Evolutionary conservation across 2,888 invertebrate species (phyloP).

Genomic region (Galeruca laticollis): DNA sequence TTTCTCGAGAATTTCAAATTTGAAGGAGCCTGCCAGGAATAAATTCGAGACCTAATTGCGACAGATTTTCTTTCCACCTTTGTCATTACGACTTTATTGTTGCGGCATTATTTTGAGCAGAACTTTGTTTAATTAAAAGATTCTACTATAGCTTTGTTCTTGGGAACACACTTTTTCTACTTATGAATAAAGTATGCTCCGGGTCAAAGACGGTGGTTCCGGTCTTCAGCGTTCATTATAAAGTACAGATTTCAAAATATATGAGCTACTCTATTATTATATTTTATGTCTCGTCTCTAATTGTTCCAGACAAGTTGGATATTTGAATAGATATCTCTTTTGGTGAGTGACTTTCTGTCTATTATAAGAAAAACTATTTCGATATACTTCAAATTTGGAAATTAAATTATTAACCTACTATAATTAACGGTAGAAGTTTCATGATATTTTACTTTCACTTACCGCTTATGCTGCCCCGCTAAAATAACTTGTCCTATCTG

Average conservation of each 20-base stretch:
- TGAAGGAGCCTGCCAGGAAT: constrained; percentile 44
- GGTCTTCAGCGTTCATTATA: neutral
- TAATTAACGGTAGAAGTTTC: too few species aligned
- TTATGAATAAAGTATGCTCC: constrained; percentile 21
- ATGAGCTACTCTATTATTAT: constrained; percentile 2
- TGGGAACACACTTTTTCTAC: constrained; percentile 6
- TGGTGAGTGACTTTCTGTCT: neutral
- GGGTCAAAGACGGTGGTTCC: constrained; percentile 3
- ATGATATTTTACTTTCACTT: too few species aligned
- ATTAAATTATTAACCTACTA: too few species aligned
- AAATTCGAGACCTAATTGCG: constrained; percentile 41
- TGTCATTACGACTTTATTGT: constrained; percentile 52
- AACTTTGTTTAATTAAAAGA: constrained; percentile 26
- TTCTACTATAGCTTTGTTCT: constrained; percentile 16
- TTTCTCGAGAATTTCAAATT: constrained; percentile 49
- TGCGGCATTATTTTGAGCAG: constrained; percentile 33
- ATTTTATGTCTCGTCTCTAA: neutral
- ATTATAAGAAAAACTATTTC: too few species aligned
- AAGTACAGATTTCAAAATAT: constrained; percentile 3
- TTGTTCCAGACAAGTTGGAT: neutral
- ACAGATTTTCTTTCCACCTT: constrained; percentile 50
- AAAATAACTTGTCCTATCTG: too few species aligned
- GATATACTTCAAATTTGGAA: too few species aligned
- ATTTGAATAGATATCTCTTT: neutral
- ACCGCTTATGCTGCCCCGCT: too few species aligned